Conservation (phyloP, 2,113 vertebrate genomes). For the Ceyx margarethae region DNA sequence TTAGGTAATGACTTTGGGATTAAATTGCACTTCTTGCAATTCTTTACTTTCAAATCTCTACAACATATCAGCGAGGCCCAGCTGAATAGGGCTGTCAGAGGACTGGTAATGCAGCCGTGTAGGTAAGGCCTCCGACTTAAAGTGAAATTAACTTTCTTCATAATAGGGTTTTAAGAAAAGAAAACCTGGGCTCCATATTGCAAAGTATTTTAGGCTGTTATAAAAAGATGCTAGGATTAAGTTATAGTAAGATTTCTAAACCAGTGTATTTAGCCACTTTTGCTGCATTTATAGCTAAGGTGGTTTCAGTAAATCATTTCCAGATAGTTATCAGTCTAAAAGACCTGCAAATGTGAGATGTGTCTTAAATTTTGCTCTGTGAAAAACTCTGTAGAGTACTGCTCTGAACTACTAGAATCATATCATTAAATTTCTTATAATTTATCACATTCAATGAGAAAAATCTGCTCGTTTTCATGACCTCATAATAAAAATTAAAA, state of each 20-base stretch:
- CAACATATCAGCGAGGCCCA: constrained; percentile 58
- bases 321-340: not conserved
- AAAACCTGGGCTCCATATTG: constrained; percentile 11
- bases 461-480: not conserved
- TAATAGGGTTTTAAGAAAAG: constrained; percentile 50
- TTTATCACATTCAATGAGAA: not conserved
- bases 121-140: constrained; percentile 24
- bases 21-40: constrained; percentile 82
- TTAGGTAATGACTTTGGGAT: constrained; percentile 81
- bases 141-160: constrained; percentile 67
- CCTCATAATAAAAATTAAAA: not conserved
- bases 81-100: constrained; percentile 71
- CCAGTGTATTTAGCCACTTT: constrained; percentile 17
- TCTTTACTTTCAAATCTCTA: constrained; percentile 76
- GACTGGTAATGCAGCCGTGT: constrained; percentile 1
- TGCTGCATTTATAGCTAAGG: not conserved
- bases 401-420: not conserved
- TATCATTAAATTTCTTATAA: not conserved
- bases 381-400: not conserved
- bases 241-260: constrained; percentile 52
- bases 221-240: constrained; percentile 35
- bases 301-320: constrained; percentile 6
- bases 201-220: constrained; percentile 13
- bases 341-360: not conserved
- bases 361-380: not conserved